Conservation (phyloP, 2,888 invertebrate species). For the Notodonta ziczac region DNA sequence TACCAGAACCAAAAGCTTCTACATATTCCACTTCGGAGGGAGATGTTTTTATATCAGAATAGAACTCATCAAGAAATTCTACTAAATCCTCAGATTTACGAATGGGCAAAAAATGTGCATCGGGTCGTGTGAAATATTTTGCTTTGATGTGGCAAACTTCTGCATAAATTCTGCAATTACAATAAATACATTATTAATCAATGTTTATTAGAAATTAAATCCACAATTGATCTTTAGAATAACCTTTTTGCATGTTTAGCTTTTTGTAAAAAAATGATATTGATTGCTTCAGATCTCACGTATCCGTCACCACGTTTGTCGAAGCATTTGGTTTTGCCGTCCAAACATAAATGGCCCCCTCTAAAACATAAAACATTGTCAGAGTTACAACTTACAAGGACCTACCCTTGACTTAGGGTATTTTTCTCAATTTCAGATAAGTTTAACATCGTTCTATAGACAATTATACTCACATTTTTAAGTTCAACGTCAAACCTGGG, state of each 20-base stretch:
- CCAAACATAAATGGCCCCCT: constrained; percentile 59
- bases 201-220: too few relatives aligned
- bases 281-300: constrained; percentile 89
- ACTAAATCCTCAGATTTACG: constrained; percentile 63
- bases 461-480: constrained; percentile 45
- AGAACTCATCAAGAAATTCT: constrained; percentile 82
- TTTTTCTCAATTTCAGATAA: too few relatives aligned
- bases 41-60: constrained; percentile 85
- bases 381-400: too few relatives aligned
- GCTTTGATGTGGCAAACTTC: constrained; percentile 56
- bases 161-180: constrained; percentile 53
- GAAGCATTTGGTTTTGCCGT: constrained; percentile 94
- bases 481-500: constrained; percentile 59
- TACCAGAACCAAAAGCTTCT: constrained; percentile 92
- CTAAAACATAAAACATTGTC: constrained; percentile 8
- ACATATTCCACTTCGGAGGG: constrained; percentile 89
- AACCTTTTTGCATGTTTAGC: constrained; percentile 82
- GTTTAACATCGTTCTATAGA: too few relatives aligned
- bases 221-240: too few relatives aligned
- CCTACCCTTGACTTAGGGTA: neutral
- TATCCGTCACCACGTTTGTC: constrained; percentile 92
- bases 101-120: constrained; percentile 44
- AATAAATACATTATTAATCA: too few relatives aligned
- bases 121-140: constrained; percentile 37
- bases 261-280: constrained; percentile 88